Percentiles rank a stretch among this genome's conserved stretches.
Conservation (phyloP, 2,888 invertebrate species). For the Kryphioiulus occultus region DNA sequence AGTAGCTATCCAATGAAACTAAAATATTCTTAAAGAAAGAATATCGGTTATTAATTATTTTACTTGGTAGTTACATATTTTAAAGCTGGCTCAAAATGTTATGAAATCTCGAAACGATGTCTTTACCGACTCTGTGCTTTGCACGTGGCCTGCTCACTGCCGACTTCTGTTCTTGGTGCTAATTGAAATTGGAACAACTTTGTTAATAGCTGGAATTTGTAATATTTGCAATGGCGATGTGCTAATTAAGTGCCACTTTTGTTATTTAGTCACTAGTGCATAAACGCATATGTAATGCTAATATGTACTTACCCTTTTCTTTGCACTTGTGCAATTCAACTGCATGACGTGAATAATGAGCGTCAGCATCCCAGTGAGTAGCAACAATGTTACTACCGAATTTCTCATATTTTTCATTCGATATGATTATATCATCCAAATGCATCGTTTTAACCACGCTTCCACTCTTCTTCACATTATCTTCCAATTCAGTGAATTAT, state of each 20-base stretch:
- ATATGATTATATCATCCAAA: not conserved
- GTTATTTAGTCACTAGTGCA: not conserved
- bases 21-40: not conserved
- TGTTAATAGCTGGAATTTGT: not conserved
- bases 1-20: not conserved
- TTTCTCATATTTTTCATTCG: constrained; percentile 5
- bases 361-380: not conserved
- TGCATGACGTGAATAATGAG: not conserved
- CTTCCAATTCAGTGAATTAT: not conserved
- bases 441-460: not conserved
- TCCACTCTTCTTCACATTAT: not conserved
- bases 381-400: not conserved
- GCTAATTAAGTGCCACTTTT: not conserved
- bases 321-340: not conserved
- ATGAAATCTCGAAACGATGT: not conserved
- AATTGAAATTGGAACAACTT: not conserved
- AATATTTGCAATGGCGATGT: not conserved
- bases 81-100: not conserved
- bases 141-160: not conserved
- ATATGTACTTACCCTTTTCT: not conserved
- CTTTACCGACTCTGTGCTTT: constrained; percentile 4
- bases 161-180: not conserved
- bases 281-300: not conserved
- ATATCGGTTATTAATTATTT: not conserved
- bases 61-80: not conserved